phyloP scores from a whole-genome alignment of 2,888 invertebrate genomes.

The Orchesella flavescens region DNA sequence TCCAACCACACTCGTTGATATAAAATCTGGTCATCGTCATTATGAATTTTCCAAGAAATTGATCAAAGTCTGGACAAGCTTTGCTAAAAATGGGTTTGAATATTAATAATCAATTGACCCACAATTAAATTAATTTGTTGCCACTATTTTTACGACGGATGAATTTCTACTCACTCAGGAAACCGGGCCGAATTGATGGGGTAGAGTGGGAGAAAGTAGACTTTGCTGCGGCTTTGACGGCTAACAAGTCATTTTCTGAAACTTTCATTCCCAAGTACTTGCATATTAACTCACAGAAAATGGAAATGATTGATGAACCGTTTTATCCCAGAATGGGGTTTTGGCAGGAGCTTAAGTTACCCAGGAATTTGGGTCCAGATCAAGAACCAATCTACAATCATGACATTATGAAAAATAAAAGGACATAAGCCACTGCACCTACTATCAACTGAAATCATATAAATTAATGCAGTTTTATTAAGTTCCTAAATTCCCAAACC shows the following conservation, averaged over 20 bases:
- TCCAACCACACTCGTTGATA: slow-evolving; percentile 19
- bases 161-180: too few relatives aligned
- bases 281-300: slow-evolving; percentile 13
- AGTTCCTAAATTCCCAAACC: too few relatives aligned
- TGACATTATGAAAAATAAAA: not conserved
- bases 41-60: slow-evolving; percentile 63
- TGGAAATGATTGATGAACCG: slow-evolving; percentile 49
- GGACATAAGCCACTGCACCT: too few relatives aligned
- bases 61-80: slow-evolving; percentile 49
- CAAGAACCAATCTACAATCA: not conserved
- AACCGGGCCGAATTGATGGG: slow-evolving; percentile 36
- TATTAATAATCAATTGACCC: too few relatives aligned
- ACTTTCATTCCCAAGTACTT: slow-evolving; percentile 33
- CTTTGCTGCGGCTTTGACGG: not conserved
- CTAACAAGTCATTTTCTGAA: too few relatives aligned
- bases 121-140: not conserved
- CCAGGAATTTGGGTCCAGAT: slow-evolving; percentile 40
- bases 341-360: slow-evolving; percentile 38
- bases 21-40: slow-evolving; percentile 38
- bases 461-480: too few relatives aligned
- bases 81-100: slow-evolving; percentile 58
- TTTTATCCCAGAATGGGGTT: slow-evolving; percentile 37
- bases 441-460: too few relatives aligned
- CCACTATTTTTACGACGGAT: too few relatives aligned
- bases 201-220: slow-evolving; percentile 16